Conservation (phyloP, 2,888 invertebrate genomes). For the Rhopalosiphum nymphaeae region DNA sequence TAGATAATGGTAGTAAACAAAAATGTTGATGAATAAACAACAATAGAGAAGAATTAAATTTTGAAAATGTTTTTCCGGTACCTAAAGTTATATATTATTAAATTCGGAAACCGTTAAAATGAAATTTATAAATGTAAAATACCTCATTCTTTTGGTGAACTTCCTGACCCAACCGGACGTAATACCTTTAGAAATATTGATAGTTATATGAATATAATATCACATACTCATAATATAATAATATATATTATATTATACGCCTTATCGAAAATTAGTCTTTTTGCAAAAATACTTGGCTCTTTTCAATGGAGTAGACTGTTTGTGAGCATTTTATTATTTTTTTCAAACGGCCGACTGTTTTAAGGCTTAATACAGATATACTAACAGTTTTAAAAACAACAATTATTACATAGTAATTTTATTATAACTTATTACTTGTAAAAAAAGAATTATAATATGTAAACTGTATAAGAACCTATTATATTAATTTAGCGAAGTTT, state of each 20-base stretch:
- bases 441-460: too few relatives aligned
- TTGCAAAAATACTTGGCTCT: too few relatives aligned
- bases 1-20: neutral
- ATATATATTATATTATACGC: neutral
- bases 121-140: constrained; percentile 13
- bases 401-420: too few relatives aligned
- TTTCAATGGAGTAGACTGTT: too few relatives aligned
- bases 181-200: neutral
- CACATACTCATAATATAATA: neutral
- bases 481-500: too few relatives aligned
- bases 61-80: constrained; percentile 29
- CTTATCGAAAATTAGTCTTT: too few relatives aligned
- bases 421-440: too few relatives aligned
- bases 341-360: too few relatives aligned
- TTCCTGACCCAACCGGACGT: neutral
- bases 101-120: neutral
- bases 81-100: constrained; percentile 9
- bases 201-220: neutral
- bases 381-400: too few relatives aligned
- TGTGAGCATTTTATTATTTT: too few relatives aligned
- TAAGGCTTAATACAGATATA: too few relatives aligned
- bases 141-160: neutral
- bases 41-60: neutral
- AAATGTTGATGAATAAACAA: neutral
- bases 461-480: too few relatives aligned